Conservation (phyloP, 2,113 vertebrate genomes). For the Rhabdornis inornatus region DNA sequence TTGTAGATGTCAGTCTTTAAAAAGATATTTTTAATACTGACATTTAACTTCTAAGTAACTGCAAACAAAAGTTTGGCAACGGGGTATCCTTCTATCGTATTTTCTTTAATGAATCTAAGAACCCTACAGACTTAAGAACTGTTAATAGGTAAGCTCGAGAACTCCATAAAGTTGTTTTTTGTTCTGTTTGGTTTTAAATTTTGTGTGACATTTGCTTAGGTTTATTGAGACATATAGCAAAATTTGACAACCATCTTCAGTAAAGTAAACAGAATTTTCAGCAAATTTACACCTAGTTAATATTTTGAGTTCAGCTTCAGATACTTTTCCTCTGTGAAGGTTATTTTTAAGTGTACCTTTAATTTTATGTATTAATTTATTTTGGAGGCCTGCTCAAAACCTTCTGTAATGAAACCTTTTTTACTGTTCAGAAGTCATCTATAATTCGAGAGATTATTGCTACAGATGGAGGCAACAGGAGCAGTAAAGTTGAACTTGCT, state of each 20-base stretch:
- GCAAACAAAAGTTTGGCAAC: not conserved
- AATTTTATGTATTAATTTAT: not conserved
- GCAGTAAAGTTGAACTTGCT: conserved; percentile 79
- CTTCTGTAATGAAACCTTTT: not conserved
- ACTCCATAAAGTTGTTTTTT: not conserved
- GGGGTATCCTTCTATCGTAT: not conserved
- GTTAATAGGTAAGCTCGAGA: not conserved
- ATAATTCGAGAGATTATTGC: conserved; percentile 81
- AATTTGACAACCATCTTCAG: not conserved
- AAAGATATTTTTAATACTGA: not conserved
- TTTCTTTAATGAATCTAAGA: not conserved
- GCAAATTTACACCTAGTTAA: not conserved
- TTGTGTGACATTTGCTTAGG: not conserved
- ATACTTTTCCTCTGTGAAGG: not conserved
- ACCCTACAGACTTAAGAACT: not conserved
- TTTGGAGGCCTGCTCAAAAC: not conserved
- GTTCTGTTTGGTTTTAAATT: not conserved
- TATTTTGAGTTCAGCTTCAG: not conserved
- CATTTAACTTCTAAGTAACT: not conserved
- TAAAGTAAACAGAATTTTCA: not conserved
- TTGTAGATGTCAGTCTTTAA: not conserved
- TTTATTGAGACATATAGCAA: not conserved
- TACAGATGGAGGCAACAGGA: conserved; percentile 83
- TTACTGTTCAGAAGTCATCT: conserved; percentile 72
- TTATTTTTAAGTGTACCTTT: not conserved